Conservation (phyloP, 2,888 invertebrate genomes). For the Cremastinae sp. region DNA sequence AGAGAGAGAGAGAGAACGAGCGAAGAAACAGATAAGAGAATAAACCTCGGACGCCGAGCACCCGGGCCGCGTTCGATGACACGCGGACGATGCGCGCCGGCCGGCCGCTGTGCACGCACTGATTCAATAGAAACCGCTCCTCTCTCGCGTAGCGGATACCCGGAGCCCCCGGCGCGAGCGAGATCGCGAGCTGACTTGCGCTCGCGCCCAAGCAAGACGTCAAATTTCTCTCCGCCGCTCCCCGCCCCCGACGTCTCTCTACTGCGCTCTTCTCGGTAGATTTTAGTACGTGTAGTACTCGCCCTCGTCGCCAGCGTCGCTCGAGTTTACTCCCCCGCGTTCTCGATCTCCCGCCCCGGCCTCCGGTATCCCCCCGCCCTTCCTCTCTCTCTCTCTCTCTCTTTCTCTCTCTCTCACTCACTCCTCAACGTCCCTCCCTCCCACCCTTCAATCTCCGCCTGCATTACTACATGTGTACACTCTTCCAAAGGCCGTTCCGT, state of each 20-base stretch:
- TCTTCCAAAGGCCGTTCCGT: too few relatives aligned
- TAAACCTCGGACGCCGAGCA: conserved; percentile 42
- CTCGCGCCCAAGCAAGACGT: background rate
- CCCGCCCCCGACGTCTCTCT: conserved; percentile 18
- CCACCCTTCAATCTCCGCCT: background rate
- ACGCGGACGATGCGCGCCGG: conserved; percentile 73
- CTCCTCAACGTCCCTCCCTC: background rate
- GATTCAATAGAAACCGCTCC: conserved; percentile 61
- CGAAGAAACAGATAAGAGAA: background rate
- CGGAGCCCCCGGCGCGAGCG: background rate
- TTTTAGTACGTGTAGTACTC: conserved; percentile 34
- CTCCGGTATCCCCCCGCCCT: background rate
- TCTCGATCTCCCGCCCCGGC: conserved; percentile 1
- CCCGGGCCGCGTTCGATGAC: conserved; percentile 61
- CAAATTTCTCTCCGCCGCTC: conserved; percentile 37
- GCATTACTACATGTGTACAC: conserved; percentile 15
- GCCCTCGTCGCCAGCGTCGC: conserved; percentile 37
- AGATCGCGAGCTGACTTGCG: conserved; percentile 18
- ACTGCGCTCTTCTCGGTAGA: conserved; percentile 11
- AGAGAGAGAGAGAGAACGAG: too few relatives aligned
- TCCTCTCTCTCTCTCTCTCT: conserved; percentile 1
- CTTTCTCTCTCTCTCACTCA: background rate
- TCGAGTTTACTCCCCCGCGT: conserved; percentile 38
- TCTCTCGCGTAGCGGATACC: conserved; percentile 15
- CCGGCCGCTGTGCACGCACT: conserved; percentile 78